Conservation (phyloP, 2,113 vertebrate genomes). For the Zingel zingel region DNA sequence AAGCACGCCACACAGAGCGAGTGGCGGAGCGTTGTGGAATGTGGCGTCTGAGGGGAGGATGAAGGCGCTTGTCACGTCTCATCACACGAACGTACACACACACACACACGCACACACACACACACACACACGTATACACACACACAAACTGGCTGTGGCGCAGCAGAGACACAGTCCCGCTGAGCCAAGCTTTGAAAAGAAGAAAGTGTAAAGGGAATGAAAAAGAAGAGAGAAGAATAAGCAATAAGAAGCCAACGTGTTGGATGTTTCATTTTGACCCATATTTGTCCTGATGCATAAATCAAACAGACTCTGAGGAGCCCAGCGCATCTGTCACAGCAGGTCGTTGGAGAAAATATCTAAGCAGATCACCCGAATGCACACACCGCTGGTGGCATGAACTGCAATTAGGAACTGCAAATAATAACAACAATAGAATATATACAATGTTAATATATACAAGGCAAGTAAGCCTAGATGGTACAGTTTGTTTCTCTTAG, state of each 20-base stretch:
- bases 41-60: slow-evolving; percentile 81
- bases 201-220: slow-evolving; percentile 81
- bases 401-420: slow-evolving; percentile 68
- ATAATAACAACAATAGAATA: slow-evolving; percentile 62
- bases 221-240: slow-evolving; percentile 80
- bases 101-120: slow-evolving; percentile 30
- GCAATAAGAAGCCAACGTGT: slow-evolving; percentile 74
- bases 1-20: slow-evolving; percentile 74
- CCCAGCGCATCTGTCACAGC: slow-evolving; percentile 69
- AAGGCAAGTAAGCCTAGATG: slow-evolving; percentile 38
- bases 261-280: slow-evolving; percentile 84
- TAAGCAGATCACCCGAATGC: slow-evolving; percentile 58
- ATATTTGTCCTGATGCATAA: slow-evolving; percentile 83
- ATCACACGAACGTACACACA: slow-evolving; percentile 67
- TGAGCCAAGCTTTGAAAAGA: slow-evolving; percentile 80
- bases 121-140: slow-evolving; percentile 21
- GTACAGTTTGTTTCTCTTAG: slow-evolving; percentile 5
- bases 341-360: slow-evolving; percentile 66
- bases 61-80: slow-evolving; percentile 84
- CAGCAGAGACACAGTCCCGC: slow-evolving; percentile 73
- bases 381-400: slow-evolving; percentile 67
- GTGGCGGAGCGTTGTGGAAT: slow-evolving; percentile 77
- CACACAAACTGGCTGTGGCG: slow-evolving; percentile 65
- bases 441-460: slow-evolving; percentile 47
- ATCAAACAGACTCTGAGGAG: slow-evolving; percentile 79